A percentile compares a stretch with the other conserved stretches of the same genome.
phyloP scores from a whole-genome alignment of 1,140 invertebrate genomes.

The Antheraea mylitta region DNA sequence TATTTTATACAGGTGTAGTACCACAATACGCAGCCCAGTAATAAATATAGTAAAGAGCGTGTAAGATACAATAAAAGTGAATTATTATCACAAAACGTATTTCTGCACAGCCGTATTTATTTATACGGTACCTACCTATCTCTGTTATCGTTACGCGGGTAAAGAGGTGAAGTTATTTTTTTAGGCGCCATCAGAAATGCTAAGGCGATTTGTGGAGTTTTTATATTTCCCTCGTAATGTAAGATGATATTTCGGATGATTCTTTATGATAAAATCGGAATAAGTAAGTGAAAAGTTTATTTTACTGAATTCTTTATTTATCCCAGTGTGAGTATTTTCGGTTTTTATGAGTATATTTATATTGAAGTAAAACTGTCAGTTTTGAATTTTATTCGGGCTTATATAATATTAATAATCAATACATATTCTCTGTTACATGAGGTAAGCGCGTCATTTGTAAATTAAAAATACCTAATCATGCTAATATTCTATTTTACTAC shows the following conservation, averaged over 20 bases:
- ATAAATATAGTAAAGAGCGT: constrained; percentile 73
- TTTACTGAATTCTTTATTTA: constrained; percentile 3
- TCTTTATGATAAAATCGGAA: constrained; percentile 19
- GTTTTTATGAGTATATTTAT: background rate
- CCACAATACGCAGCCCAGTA: constrained; percentile 60
- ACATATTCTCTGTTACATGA: too few species aligned
- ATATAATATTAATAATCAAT: too few species aligned
- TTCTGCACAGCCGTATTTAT: constrained; percentile 48
- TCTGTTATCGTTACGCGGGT: constrained; percentile 31
- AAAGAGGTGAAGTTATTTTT: constrained; percentile 29
- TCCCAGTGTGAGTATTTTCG: background rate
- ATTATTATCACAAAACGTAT: constrained; percentile 71
- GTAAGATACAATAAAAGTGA: constrained; percentile 77
- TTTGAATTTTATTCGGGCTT: background rate
- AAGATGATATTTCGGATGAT: constrained; percentile 23
- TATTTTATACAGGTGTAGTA: constrained; percentile 52
- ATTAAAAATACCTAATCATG: too few species aligned
- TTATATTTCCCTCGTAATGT: constrained; percentile 21
- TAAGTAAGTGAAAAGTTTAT: constrained; percentile 17
- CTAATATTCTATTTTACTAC: too few species aligned
- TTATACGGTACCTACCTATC: constrained; percentile 27
- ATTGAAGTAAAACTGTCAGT: background rate
- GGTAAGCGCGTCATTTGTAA: too few species aligned
- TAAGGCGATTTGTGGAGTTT: constrained; percentile 29
- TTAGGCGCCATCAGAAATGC: constrained; percentile 21